Conservation (phyloP, 92 coral and sea anemone species). For the Metridium senile region DNA sequence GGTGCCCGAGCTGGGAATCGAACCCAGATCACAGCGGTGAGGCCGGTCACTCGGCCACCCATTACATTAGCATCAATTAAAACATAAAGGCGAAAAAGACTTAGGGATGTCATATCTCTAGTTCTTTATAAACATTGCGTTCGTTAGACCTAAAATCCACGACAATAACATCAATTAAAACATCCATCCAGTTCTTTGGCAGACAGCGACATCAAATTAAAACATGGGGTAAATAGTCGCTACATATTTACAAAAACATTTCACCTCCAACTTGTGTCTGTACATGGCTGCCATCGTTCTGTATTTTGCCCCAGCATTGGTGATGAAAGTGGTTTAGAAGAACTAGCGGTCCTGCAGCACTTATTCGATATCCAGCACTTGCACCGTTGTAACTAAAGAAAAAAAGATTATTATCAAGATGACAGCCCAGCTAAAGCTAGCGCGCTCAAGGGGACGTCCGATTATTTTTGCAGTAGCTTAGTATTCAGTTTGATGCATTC, state of each 20-base stretch:
- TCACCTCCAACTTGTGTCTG: neutral
- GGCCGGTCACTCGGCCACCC: too few relatives aligned
- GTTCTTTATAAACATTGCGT: slow-evolving; percentile 49
- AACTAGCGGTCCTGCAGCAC: slow-evolving; percentile 8
- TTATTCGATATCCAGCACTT: slow-evolving; percentile 51
- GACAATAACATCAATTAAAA: too few relatives aligned
- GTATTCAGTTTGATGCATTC: neutral
- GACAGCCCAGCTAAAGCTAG: neutral
- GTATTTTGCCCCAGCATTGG: slow-evolving; percentile 84
- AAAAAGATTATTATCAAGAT: too few relatives aligned
- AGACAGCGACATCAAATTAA: too few relatives aligned
- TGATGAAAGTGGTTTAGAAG: slow-evolving; percentile 65
- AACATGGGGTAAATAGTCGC: too few relatives aligned
- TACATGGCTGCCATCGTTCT: slow-evolving; percentile 72
- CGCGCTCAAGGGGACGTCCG: neutral
- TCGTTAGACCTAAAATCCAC: slow-evolving; percentile 56
- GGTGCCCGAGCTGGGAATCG: too few relatives aligned
- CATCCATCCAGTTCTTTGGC: too few relatives aligned
- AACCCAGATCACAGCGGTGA: too few relatives aligned
- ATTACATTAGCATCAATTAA: too few relatives aligned
- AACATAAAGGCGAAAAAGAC: too few relatives aligned
- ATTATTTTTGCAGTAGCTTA: neutral
- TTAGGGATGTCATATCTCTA: slow-evolving; percentile 80
- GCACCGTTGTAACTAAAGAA: slow-evolving; percentile 47
- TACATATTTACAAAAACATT: too few relatives aligned